Conservation (phyloP, 2,113 vertebrate species). For the Coptodon bakossiorum region DNA sequence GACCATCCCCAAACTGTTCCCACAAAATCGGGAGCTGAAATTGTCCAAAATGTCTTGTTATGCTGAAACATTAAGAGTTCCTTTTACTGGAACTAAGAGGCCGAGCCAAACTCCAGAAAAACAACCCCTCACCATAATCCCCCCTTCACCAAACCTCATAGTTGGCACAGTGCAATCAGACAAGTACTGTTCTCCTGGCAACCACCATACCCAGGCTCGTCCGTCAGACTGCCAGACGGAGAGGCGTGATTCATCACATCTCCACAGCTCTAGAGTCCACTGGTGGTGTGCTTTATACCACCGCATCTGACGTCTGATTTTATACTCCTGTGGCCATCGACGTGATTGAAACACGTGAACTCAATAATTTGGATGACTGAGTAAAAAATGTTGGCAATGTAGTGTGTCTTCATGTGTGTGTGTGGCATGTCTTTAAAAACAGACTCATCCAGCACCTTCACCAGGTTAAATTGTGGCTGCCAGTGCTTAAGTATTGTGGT, state of each 20-base stretch:
- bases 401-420: not conserved
- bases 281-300: not conserved
- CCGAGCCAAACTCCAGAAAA: not conserved
- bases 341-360: not conserved
- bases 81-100: not conserved
- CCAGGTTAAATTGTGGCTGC: not conserved
- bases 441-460: not conserved
- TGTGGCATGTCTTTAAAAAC: not conserved
- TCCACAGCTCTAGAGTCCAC: not conserved
- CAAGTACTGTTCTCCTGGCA: not conserved
- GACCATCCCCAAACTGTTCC: not conserved
- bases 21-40: not conserved
- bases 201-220: not conserved
- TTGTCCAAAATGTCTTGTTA: not conserved
- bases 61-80: not conserved
- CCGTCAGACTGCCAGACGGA: not conserved
- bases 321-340: not conserved
- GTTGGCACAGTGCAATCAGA: not conserved
- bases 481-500: not conserved
- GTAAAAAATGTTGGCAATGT: not conserved
- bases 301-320: not conserved
- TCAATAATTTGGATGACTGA: not conserved
- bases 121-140: not conserved
- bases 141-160: not conserved
- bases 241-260: not conserved